Evolutionary conservation across 1,140 invertebrate species (phyloP), one percentile per base, ranked within the genome.

Genomic region (Hestina assimilis): DNA sequence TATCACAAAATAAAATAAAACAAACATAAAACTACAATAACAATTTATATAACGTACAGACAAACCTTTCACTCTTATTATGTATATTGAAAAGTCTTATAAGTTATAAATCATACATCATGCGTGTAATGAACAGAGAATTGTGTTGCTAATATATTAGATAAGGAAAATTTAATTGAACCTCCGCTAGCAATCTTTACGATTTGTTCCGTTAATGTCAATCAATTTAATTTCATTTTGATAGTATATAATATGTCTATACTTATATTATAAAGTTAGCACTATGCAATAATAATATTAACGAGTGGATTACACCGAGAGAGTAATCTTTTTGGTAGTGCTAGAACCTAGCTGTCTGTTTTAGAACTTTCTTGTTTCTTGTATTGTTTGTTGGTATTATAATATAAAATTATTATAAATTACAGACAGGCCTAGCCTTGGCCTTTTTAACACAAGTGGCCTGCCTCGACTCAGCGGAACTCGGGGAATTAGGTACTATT

Each of bases 121-220:
- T 52, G 56, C 56, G 56, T 59, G 56, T 59, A 59, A 59, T 59
- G 41, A 59, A 46, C 52, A 52, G 43, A 47, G 52, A 59, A 59
- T 59, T 59, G 56, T 59, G 41, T 35, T 17, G 40, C 56, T 59
- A 57, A 57, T 59, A 59, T 59, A 59, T 59, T 38, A 59, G 47
- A 59, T 59, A 59, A 52, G 56, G 56, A 43, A 57, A 47, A 53
- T 59, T 59, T 59, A 59, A 59, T 59, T 59, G 47, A 59, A 29
- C 47, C 29, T 38, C n/a, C n/a, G 17, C 41, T 38, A 52, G 56
- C 48, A 59, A 59, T 57, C 38, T 57, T 14, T 46, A 45, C 23
- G 24, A 47, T 47, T 47, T 26, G 56, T 59, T 50, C 56, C 48
- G 48, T 59, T 59, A 59, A 29, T 59, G 56, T 59, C 47, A 52